A percentile compares a stretch with the other conserved stretches of the same genome.
Evolutionary conservation across 2,113 vertebrate species (phyloP).

Genomic region (Meriones unguiculatus): DNA sequence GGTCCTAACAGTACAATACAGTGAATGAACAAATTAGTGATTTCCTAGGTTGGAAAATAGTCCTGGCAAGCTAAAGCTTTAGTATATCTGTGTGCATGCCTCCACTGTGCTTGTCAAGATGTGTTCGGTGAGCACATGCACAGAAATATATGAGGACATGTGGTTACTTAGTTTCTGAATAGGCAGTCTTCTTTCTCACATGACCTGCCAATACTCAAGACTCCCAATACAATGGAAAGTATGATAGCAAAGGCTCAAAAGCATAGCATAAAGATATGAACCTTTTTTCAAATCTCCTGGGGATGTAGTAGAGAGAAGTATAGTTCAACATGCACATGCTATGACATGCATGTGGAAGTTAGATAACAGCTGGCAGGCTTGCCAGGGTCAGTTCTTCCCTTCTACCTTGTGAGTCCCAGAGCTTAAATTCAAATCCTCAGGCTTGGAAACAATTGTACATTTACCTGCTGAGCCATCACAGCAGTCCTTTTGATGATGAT

Average conservation of each 20-base stretch:
- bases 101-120: background rate
- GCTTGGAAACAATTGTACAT: background rate
- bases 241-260: rapidly evolving
- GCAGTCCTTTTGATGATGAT: background rate
- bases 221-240: background rate
- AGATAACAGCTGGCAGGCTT: background rate
- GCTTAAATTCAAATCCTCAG: background rate
- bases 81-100: background rate
- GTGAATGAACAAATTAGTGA: background rate
- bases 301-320: background rate
- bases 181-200: background rate
- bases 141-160: background rate
- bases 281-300: background rate
- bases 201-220: background rate
- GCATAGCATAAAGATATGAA: background rate
- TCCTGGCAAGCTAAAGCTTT: background rate
- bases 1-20: background rate
- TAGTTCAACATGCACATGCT: background rate
- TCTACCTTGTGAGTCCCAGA: no score
- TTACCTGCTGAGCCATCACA: background rate
- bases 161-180: background rate
- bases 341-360: no score
- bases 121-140: background rate
- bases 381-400: no score
- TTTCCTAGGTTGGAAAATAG: background rate